Evolutionary conservation across 2,888 invertebrate genomes (phyloP).

Genomic region (Crepidodera aurea): DNA sequence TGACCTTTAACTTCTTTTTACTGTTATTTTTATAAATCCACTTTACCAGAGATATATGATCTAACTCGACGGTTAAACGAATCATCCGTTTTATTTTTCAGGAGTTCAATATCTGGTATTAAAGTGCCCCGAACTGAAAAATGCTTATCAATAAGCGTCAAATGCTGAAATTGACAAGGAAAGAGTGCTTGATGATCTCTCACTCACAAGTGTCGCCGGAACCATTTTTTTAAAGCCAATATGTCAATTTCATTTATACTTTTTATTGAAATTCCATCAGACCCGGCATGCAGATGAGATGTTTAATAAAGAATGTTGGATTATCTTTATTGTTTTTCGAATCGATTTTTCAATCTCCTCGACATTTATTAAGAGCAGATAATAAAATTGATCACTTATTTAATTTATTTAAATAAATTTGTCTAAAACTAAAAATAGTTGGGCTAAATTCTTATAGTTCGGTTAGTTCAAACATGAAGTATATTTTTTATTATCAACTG

Average conservation of each 20-base stretch:
- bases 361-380: too few species aligned
- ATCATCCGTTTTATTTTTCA: constrained; percentile 1
- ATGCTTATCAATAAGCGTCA: constrained; percentile 20
- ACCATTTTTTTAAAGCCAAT: constrained; percentile 22
- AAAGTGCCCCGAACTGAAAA: constrained; percentile 5
- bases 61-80: not conserved
- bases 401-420: too few species aligned
- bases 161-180: constrained; percentile 15
- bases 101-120: constrained; percentile 31
- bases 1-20: too few species aligned
- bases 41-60: not conserved
- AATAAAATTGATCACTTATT: too few species aligned
- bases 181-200: constrained; percentile 26
- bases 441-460: too few species aligned
- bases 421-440: too few species aligned
- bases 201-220: constrained; percentile 33
- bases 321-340: constrained; percentile 4
- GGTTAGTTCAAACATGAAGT: too few species aligned
- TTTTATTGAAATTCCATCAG: constrained; percentile 54
- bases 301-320: constrained; percentile 51
- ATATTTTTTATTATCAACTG: too few species aligned
- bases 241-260: constrained; percentile 6
- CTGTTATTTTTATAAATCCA: too few species aligned
- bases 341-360: too few species aligned
- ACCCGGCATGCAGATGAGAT: constrained; percentile 53